A percentile compares a stretch with the other conserved stretches of the same genome.
phyloP scores from a whole-genome alignment of 2,797 vertebrate genomes.

The Xenopus petersii region DNA sequence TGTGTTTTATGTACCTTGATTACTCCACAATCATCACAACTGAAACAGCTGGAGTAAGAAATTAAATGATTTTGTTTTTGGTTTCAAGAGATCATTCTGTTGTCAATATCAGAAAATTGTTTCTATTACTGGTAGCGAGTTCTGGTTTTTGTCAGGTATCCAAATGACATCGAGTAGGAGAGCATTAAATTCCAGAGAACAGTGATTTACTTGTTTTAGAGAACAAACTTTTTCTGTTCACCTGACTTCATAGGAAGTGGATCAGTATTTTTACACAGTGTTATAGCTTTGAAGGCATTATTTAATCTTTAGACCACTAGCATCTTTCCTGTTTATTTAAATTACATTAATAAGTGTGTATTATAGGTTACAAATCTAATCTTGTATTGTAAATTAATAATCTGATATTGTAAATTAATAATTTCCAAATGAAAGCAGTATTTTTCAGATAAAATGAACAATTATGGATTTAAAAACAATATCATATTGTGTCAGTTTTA shows the following conservation, averaged over 20 bases:
- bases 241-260: neutral
- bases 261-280: conserved; percentile 8
- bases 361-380: neutral
- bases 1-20: too few relatives aligned
- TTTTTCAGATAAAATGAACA: too few relatives aligned
- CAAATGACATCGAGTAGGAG: conserved; percentile 29
- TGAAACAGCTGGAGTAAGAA: too few relatives aligned
- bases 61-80: too few relatives aligned
- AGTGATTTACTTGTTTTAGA: conserved; percentile 24
- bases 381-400: too few relatives aligned
- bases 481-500: too few relatives aligned
- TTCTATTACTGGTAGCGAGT: neutral
- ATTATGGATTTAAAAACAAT: too few relatives aligned
- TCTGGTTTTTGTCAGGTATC: conserved; percentile 18
- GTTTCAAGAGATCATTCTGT: too few relatives aligned
- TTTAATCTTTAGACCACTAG: conserved; percentile 16
- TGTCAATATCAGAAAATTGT: too few relatives aligned
- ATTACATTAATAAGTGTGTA: neutral
- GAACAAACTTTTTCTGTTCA: conserved; percentile 27
- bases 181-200: conserved; percentile 29
- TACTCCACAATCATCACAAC: too few relatives aligned
- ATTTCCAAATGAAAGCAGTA: too few relatives aligned
- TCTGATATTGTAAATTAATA: too few relatives aligned
- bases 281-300: conserved; percentile 27
- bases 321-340: conserved; percentile 1